These are phyloP conservation scores for Tenthredo scrophulariae DNA, from an alignment of 2,888 invertebrate genomes.

Conservation along the genomic window DNA sequence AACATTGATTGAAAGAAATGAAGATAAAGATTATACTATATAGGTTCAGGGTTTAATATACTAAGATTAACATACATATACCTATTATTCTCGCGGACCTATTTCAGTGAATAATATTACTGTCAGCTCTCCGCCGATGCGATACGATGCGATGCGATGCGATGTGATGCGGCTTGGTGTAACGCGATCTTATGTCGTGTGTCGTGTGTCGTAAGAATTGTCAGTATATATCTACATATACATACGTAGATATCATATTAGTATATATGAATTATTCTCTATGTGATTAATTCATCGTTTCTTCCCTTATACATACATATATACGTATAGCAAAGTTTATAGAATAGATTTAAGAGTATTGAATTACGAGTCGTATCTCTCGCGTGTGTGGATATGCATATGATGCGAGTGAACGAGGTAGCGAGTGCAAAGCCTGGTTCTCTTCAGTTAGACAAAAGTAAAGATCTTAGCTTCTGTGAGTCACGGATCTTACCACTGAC, in stretches of 20 bases:
- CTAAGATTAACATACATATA: neutral
- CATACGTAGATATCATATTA: neutral
- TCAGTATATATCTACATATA: neutral
- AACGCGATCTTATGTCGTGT: neutral
- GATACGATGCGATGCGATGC: neutral
- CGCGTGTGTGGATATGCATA: neutral
- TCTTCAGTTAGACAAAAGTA: slow-evolving; percentile 28
- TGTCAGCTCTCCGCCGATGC: neutral
- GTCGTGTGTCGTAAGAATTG: slow-evolving; percentile 19
- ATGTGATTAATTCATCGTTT: slow-evolving; percentile 15
- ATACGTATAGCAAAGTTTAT: too few relatives aligned
- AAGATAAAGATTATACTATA: neutral
- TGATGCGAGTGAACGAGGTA: neutral
- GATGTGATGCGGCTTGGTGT: neutral
- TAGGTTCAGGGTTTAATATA: slow-evolving; percentile 4
- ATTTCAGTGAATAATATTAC: slow-evolving; percentile 12
- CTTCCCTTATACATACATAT: neutral
- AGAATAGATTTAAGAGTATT: too few relatives aligned
- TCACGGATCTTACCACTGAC: slow-evolving; percentile 53
- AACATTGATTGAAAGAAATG: neutral
- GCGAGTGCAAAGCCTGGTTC: neutral
- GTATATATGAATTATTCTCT: neutral
- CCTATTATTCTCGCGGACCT: neutral
- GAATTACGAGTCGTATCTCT: too few relatives aligned
- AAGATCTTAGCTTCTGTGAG: slow-evolving; percentile 23